Evolutionary conservation across 2,888 invertebrate genomes (phyloP).

Genomic region (Corythucha ciliata): DNA sequence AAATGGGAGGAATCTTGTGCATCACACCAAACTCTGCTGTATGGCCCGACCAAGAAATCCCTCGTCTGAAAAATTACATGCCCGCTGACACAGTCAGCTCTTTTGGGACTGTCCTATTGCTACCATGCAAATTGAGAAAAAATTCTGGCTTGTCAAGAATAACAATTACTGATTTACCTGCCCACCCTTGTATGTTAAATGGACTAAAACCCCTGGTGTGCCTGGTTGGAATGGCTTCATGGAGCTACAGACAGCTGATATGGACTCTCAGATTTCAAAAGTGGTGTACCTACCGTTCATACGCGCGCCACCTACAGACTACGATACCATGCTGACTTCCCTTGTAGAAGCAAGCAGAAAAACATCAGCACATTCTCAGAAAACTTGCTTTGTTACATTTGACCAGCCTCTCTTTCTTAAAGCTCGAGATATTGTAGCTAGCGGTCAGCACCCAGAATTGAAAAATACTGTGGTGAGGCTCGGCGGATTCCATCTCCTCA

Average conservation of each 20-base stretch:
- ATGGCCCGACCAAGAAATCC: constrained; percentile 2
- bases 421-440: no score
- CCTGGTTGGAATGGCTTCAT: constrained; percentile 38
- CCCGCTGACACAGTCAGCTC: neutral
- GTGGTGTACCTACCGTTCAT: constrained; percentile 39
- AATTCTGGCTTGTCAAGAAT: no score
- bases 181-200: constrained; percentile 17
- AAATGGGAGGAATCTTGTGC: constrained; percentile 10
- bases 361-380: no score
- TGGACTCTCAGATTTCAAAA: constrained; percentile 32
- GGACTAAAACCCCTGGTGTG: neutral
- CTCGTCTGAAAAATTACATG: constrained; percentile 4
- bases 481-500: constrained; percentile 8
- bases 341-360: constrained; percentile 2
- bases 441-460: no score
- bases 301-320: constrained; percentile 28
- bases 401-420: constrained; percentile 15
- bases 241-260: constrained; percentile 32
- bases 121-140: no score
- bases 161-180: no score
- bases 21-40: constrained; percentile 14
- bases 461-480: no score
- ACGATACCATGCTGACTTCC: constrained; percentile 10
- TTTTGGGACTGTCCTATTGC: no score
- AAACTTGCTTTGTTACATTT: no score